Base-by-base conservation (phyloP, 2,888 invertebrate species). In the Punctoribates punctum region DNA sequence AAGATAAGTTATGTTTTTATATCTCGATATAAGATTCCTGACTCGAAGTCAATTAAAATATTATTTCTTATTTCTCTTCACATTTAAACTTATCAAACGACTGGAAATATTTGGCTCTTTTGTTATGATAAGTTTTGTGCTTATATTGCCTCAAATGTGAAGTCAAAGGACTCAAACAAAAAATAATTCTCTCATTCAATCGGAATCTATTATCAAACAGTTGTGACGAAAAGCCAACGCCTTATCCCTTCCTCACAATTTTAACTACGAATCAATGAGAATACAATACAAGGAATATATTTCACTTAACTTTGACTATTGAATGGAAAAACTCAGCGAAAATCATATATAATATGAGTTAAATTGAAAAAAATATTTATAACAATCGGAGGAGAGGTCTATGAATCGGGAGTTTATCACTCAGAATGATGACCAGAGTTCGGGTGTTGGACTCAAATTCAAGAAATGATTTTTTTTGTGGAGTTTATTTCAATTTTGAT, bases 371-470 rank as follows among this genome's bases (percentile, higher is more conserved):
- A 51, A 51, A 51, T 51, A 51, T n/a, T 13, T 51, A 51, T 60
- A 60, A 60, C 60, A 60, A 60, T 60, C 15, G 27, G 25, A 27
- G 60, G 60, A 60, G 20, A 60, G 60, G 60, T 60, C 60, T 25
- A 27, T 60, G 27, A 60, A 60, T 60, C 25, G 6, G 6, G 60
- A 60, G 27, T 23, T 60, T 23, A 60, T 60, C 60, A 6, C 60
- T 60, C 20, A 60, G 25, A 60, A 60, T 60, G 60, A 60, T 60
- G 60, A 60, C 60, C 60, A n/a, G n/a, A 60, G 11, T 60, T 60
- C 60, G 60, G 60, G 60, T 60, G 60, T 60, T 51, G 51, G 51
- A 51, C 51, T 51, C 60, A 5, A n/a, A n/a, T n/a, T n/a, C n/a
- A n/a, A n/a, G n/a, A n/a, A n/a, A n/a, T n/a, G n/a, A n/a, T n/a